Conservation (phyloP, 2,888 invertebrate species). For the Dryobotodes eremita region DNA sequence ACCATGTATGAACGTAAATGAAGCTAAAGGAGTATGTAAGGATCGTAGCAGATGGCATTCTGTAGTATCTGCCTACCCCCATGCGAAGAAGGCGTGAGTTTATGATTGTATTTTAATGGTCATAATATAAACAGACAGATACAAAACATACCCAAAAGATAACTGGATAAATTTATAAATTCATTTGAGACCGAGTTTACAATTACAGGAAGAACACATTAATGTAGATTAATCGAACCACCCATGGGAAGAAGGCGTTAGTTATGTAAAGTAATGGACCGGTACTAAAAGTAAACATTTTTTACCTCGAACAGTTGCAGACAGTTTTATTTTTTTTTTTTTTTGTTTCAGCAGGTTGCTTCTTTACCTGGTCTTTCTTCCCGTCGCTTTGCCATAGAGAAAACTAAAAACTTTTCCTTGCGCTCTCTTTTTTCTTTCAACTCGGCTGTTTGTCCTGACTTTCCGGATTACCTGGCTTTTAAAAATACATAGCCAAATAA, state of each 20-base stretch:
- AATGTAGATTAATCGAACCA: constrained; percentile 17
- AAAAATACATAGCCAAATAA: constrained; percentile 4
- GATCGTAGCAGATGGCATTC: too few species aligned
- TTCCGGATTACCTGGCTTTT: constrained; percentile 15
- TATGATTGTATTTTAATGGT: background rate
- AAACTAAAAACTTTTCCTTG: constrained; percentile 40
- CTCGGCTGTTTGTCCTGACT: constrained; percentile 26
- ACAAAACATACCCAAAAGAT: background rate
- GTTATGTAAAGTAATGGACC: background rate
- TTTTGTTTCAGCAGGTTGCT: constrained; percentile 6
- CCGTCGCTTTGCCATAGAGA: constrained; percentile 30
- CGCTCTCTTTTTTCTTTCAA: constrained; percentile 19
- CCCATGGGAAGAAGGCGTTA: background rate
- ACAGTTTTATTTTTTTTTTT: background rate
- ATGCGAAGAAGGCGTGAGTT: background rate
- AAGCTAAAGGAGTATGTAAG: background rate
- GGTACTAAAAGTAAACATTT: background rate
- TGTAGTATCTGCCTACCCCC: background rate
- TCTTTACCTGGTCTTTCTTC: constrained; percentile 21
- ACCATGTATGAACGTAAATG: background rate
- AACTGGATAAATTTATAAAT: background rate
- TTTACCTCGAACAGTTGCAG: background rate
- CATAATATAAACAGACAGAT: background rate
- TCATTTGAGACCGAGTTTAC: background rate
- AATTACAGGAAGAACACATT: background rate